Evolutionary conservation across 1,140 invertebrate species (phyloP), one percentile per base, ranked within the genome.

Genomic region (Heliconius nattereri): DNA sequence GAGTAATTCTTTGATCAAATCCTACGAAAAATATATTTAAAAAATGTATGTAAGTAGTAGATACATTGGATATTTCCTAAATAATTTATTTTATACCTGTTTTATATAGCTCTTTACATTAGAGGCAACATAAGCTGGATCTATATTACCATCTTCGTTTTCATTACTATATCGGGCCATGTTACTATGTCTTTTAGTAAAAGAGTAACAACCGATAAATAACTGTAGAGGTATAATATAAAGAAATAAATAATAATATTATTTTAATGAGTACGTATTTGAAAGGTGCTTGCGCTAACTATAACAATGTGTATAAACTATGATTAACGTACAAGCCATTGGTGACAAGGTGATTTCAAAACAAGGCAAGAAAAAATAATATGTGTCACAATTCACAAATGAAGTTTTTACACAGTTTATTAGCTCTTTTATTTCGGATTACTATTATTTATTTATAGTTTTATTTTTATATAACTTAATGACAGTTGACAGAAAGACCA

Each of bases 61-160:
- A 66, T 16, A 66, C n/a, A 11, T 3, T 16, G 11, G 5, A 66
- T 66, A 66, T 66, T 26, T 66, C 20, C 29, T 45, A 16, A 26
- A 29, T 57, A 8, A 2, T 23, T 23, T 23, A 57, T 57, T 66
- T 66, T 19, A 29, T 66, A 89, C 74, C 74, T 87, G 85, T 85
- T 90, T 88, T 57, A 91, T 81, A 70, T 81, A 83, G 77, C 80
- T 88, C 72, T 91, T 90, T 71, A 92, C 80, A 66, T 91, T 88
- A 40, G 87, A 85, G 26, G 85, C 78, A 52, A 92, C 84, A 19
- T 86, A 85, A 6, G 90, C 81, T 3, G 91, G 88, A 76, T 91
- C 87, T 80, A 91, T 89, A 77, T 84, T 91, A 75, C 84, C 86
- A 70, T 89, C 85, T 37, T 87, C 85, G 32, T 87, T 75, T 76